Evolutionary conservation across 2,888 invertebrate species (phyloP).

Genomic region (Trichacis sp.): DNA sequence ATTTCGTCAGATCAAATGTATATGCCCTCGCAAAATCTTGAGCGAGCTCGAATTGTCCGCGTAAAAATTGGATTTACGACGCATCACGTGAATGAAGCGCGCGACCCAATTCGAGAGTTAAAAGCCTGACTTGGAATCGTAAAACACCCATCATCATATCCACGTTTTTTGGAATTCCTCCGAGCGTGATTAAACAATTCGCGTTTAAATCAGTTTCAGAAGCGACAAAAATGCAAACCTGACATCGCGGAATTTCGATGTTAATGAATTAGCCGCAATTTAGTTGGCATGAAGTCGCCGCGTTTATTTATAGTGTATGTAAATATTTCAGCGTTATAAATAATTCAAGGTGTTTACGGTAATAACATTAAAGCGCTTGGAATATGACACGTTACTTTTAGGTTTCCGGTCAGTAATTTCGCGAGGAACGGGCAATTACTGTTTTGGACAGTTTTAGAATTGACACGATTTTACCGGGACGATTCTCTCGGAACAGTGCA

Average conservation of each 20-base stretch:
- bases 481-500: too few relatives aligned
- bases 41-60: too few relatives aligned
- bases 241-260: not conserved
- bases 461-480: too few relatives aligned
- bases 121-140: too few relatives aligned
- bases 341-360: slow-evolving; percentile 51
- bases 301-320: slow-evolving; percentile 45
- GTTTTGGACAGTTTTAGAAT: not conserved
- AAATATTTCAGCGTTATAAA: slow-evolving; percentile 49
- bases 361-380: slow-evolving; percentile 13
- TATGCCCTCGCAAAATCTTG: too few relatives aligned
- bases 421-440: not conserved
- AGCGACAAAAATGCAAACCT: too few relatives aligned
- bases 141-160: too few relatives aligned
- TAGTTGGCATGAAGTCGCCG: slow-evolving; percentile 50
- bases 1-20: too few relatives aligned
- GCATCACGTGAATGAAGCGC: too few relatives aligned
- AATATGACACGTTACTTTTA: not conserved
- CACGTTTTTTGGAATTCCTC: not conserved
- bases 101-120: not conserved
- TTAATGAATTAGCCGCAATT: slow-evolving; percentile 14
- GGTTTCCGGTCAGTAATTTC: slow-evolving; percentile 3
- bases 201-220: too few relatives aligned
- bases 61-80: too few relatives aligned
- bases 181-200: too few relatives aligned